Conservation (phyloP, 2,113 vertebrate species). For the Vidua chalybeata region DNA sequence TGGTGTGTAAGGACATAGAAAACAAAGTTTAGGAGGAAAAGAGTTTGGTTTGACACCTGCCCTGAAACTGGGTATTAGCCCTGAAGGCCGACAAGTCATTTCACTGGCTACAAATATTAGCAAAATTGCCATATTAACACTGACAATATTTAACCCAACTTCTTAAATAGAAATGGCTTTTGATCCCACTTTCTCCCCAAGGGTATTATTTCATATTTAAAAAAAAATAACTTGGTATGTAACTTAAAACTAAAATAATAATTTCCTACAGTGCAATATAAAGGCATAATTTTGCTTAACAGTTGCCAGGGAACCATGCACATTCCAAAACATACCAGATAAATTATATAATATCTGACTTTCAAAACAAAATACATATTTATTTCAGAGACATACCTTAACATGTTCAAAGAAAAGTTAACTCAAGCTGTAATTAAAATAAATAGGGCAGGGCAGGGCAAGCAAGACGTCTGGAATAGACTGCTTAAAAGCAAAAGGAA, state of each 20-base stretch:
- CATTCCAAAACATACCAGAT: slow-evolving; percentile 59
- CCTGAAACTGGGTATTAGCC: background rate
- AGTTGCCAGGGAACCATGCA: slow-evolving; percentile 57
- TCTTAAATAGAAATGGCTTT: slow-evolving; percentile 60
- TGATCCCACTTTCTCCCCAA: slow-evolving; percentile 52
- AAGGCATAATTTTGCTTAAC: slow-evolving; percentile 59
- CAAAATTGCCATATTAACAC: background rate
- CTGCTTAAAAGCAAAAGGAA: background rate
- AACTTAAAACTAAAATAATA: slow-evolving; percentile 69
- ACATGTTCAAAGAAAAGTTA: slow-evolving; percentile 70
- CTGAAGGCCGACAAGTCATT: background rate
- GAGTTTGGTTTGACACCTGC: background rate
- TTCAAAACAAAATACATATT: slow-evolving; percentile 10
- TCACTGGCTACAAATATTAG: slow-evolving; percentile 33
- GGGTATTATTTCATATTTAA: slow-evolving; percentile 46
- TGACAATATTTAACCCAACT: slow-evolving; percentile 31
- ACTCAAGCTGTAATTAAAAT: slow-evolving; percentile 69
- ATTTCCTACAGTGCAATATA: slow-evolving; percentile 67
- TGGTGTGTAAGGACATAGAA: background rate
- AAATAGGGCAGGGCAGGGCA: slow-evolving; percentile 23
- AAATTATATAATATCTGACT: slow-evolving; percentile 53
- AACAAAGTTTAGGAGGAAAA: background rate
- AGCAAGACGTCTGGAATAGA: slow-evolving; percentile 7
- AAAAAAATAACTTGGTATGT: background rate
- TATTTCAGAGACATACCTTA: slow-evolving; percentile 68